Conservation (phyloP, 2,888 invertebrate species). For the Eledone cirrhosa region DNA sequence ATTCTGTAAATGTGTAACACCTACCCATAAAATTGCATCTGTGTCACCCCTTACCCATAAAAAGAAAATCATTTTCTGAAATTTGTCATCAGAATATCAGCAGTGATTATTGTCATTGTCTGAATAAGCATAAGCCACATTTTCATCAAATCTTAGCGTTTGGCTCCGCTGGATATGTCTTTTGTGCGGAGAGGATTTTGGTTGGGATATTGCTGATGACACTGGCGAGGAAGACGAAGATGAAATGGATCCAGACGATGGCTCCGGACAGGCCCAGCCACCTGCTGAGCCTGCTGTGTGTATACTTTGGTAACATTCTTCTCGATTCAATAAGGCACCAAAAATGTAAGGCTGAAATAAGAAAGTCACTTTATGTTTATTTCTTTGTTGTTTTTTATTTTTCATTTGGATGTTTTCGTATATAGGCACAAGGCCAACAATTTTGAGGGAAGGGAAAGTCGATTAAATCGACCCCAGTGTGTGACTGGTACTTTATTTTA, state of each 20-base stretch:
- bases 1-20: too few species aligned
- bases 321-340: constrained; percentile 64
- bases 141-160: constrained; percentile 10
- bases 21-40: too few species aligned
- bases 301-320: constrained; percentile 60
- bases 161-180: background rate
- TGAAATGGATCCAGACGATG: background rate
- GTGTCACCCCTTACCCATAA: too few species aligned
- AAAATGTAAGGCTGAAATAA: constrained; percentile 61
- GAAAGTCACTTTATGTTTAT: too few species aligned
- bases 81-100: background rate
- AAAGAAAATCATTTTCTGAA: too few species aligned
- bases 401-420: too few species aligned
- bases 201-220: background rate
- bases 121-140: constrained; percentile 5
- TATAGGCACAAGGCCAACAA: too few species aligned
- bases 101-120: constrained; percentile 18
- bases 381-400: too few species aligned
- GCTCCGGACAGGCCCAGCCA: constrained; percentile 33
- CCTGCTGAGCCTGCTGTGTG: constrained; percentile 33
- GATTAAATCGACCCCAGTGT: too few species aligned
- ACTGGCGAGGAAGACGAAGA: background rate
- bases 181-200: background rate
- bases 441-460: too few species aligned
- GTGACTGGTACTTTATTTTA: too few species aligned